Evolutionary conservation across 2,888 invertebrate genomes (phyloP), one percentile per base, ranked within the genome.

Genomic region (Torymus texanus): DNA sequence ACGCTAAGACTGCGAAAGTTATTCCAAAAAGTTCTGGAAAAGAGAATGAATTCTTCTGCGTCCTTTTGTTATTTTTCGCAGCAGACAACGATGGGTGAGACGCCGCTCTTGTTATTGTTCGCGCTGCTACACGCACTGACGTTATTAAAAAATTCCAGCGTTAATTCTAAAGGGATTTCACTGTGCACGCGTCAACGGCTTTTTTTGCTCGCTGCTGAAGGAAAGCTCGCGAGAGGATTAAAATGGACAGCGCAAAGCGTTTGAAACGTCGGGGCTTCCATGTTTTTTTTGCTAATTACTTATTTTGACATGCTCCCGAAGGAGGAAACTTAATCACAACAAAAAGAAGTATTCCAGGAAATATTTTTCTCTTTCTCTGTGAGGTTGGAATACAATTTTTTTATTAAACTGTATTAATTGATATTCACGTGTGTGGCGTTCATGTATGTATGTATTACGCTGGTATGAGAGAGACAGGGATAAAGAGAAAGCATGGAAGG

Each of bases 141-240:
- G 80, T 81, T 84, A 82, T 80, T 82, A 83, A 84, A 82, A 82
- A 82, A 81, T 83, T 82, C 77, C 80, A 82, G 56, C 81, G 72
- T 72, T 81, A 83, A 82, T 81, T 83, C 76, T 73, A 74, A 74
- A 66, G 58, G 63, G 65, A 56, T 63, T 70, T 77, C 50, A 11
- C 21, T 61, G 16, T n/a, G n/a, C 8, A 14, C 41, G 24, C 14
- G 13, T 14, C 5, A 13, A 3, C 50, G 56, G 56, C 18, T n/a
- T 18, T 56, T 59, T 75, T 75, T 75, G 59, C 18, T 18, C 67
- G 55, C 41, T 29, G n/a, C 16, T 55, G 41, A 41, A 41, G 5
- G 18, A 62, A 68, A 68, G 62, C 61, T 76, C 55, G 53, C 41
- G 41, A 41, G 41, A 56, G 51, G 59, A 72, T 78, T 78, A 78